Conservation (phyloP, 2,888 invertebrate species). For the Leucophora obtusa region DNA sequence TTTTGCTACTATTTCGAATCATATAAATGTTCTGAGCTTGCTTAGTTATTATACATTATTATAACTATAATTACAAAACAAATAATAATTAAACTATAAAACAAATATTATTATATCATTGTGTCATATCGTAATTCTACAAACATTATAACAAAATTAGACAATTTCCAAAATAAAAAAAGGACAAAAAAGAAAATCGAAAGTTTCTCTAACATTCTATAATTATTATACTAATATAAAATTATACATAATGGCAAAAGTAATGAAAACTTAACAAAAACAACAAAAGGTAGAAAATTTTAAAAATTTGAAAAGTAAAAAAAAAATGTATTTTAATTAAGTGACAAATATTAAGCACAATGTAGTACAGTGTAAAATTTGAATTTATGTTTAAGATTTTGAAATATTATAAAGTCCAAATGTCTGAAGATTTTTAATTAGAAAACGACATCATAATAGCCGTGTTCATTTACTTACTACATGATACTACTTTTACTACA, state of each 20-base stretch:
- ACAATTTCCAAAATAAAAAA: conserved; percentile 56
- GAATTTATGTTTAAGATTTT: background rate
- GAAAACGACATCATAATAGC: too few species aligned
- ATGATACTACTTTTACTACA: too few species aligned
- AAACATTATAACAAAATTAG: conserved; percentile 64
- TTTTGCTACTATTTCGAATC: conserved; percentile 30
- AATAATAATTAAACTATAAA: conserved; percentile 53
- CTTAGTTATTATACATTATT: conserved; percentile 70
- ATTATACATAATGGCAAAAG: conserved; percentile 12
- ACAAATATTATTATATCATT: conserved; percentile 72
- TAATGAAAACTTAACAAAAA: conserved; percentile 1
- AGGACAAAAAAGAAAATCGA: conserved; percentile 33
- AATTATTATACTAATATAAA: conserved; percentile 33
- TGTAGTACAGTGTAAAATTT: conserved; percentile 25
- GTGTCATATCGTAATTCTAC: conserved; percentile 79
- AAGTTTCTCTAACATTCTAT: conserved; percentile 48
- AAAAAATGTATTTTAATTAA: conserved; percentile 31
- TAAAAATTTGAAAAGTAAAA: background rate
- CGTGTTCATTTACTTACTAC: too few species aligned
- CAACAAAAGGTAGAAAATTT: background rate
- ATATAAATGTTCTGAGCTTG: conserved; percentile 74
- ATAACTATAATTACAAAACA: conserved; percentile 35
- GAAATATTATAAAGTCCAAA: too few species aligned
- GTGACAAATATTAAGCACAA: conserved; percentile 43
- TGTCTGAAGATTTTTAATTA: too few species aligned